Evolutionary conservation across 2,797 vertebrate genomes (phyloP), one percentile per base, ranked within the genome.

Genomic region (Syncerus caffer): DNA sequence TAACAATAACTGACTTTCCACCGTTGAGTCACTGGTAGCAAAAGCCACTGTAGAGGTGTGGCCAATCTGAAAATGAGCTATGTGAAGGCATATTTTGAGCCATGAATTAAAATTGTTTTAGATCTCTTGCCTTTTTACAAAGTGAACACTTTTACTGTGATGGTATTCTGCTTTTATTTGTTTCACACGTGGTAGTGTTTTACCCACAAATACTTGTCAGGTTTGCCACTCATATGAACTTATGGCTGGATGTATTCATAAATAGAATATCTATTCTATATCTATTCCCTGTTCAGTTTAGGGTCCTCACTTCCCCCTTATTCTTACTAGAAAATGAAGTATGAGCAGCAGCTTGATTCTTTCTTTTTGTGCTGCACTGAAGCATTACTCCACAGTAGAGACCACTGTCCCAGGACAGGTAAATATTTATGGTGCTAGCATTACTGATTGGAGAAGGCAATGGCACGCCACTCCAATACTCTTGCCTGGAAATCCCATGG

Each of bases 201-300:
- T 96, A 85, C 92, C 88, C 82, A 92, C 82, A 97, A 94, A 96
- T 85, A 92, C 27, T 62, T 95, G 34, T 85, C 78, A 94, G 90
- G 88, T 93, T 90, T 96, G 96, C 90, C 74, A 85, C 42, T 78
- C 53, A 91, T 90, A 93, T 38, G 45, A 74, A 96, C 45, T 85
- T 79, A 71, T 0, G 80, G 78, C 60, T 62, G 79, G 93, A 93
- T 2, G 3, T 42, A 14, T 25, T 25, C 21, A 25, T 42, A 42
- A 71, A 38, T 25, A 74, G 23, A 42, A 74, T 42, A 42, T 23
- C 58, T 60, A 60, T 29, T 60, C 27, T 60, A 42, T 29, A 86
- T 42, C 62, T 60, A 85, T 53, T 83, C 42, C 21, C 57, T 53
- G 74, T 34, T 25, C 88, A 85, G 1, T 45, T 42, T n/a, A 71